A percentile compares a stretch with the other conserved stretches of the same genome.
Conservation (phyloP, 2,113 vertebrate species). For the Atherinomorus stipes region DNA sequence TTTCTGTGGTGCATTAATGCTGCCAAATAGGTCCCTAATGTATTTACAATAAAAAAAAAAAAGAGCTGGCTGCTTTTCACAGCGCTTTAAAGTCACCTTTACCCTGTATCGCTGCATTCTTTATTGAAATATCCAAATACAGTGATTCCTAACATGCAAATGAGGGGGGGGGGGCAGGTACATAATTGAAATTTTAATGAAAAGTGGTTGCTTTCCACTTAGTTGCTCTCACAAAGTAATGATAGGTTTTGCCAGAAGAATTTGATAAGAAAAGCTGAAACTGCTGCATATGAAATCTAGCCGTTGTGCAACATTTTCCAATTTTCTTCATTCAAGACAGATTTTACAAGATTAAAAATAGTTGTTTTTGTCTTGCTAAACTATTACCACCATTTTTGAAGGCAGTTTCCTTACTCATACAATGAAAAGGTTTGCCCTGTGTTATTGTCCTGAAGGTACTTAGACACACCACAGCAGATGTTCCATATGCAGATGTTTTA, state of each 20-base stretch:
- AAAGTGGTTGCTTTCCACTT: conserved; percentile 37
- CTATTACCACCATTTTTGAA: background rate
- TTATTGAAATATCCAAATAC: conserved; percentile 38
- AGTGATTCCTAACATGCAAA: conserved; percentile 19
- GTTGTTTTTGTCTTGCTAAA: background rate
- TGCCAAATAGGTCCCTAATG: conserved; percentile 33
- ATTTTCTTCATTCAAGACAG: too few species aligned
- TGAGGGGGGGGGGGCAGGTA: conserved; percentile 38
- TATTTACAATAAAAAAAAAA: conserved; percentile 29
- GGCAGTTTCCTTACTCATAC: background rate
- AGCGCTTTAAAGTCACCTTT: conserved; percentile 34
- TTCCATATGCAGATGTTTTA: conserved; percentile 5
- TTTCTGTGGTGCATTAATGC: conserved; percentile 38
- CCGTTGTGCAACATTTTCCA: background rate
- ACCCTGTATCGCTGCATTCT: conserved; percentile 19
- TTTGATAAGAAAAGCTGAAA: too few species aligned
- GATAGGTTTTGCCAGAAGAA: conserved; percentile 13
- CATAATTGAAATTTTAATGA: conserved; percentile 67
- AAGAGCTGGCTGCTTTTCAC: conserved; percentile 42
- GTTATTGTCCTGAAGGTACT: background rate
- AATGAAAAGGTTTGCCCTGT: background rate
- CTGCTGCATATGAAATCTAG: too few species aligned
- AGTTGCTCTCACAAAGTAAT: conserved; percentile 16
- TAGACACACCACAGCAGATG: background rate
- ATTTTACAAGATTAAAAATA: conserved; percentile 16